Conservation (phyloP, 2,888 invertebrate species). For the Euphydryas editha region DNA sequence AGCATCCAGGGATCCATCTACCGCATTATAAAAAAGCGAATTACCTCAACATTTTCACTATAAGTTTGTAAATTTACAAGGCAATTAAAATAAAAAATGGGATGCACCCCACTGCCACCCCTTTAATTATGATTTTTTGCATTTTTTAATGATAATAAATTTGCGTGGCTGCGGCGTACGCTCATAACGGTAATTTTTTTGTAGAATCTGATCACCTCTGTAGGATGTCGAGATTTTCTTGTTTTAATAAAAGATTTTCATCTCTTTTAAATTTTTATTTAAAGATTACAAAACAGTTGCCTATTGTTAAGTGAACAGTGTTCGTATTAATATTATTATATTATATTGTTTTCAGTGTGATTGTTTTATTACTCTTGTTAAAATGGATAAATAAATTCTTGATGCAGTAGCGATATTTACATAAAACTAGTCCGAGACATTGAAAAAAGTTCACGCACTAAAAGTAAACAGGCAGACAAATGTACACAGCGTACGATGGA, state of each 20-base stretch:
- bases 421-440: background rate
- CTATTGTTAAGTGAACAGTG: background rate
- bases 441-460: constrained; percentile 23
- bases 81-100: constrained; percentile 82
- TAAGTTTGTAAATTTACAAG: constrained; percentile 81
- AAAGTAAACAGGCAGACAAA: constrained; percentile 33
- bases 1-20: constrained; percentile 28
- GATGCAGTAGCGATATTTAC: background rate
- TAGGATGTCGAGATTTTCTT: constrained; percentile 18
- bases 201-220: constrained; percentile 48
- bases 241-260: constrained; percentile 14
- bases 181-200: constrained; percentile 53
- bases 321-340: background rate
- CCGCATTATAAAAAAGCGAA: constrained; percentile 57
- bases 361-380: background rate
- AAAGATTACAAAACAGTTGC: background rate
- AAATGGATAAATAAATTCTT: background rate
- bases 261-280: constrained; percentile 3
- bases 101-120: constrained; percentile 73
- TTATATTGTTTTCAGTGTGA: background rate
- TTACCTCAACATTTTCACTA: constrained; percentile 67
- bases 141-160: constrained; percentile 82
- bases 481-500: constrained; percentile 30
- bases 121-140: constrained; percentile 81
- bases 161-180: constrained; percentile 59